Conservation (phyloP, 2,113 vertebrate species). For the Echinops telfairi region DNA sequence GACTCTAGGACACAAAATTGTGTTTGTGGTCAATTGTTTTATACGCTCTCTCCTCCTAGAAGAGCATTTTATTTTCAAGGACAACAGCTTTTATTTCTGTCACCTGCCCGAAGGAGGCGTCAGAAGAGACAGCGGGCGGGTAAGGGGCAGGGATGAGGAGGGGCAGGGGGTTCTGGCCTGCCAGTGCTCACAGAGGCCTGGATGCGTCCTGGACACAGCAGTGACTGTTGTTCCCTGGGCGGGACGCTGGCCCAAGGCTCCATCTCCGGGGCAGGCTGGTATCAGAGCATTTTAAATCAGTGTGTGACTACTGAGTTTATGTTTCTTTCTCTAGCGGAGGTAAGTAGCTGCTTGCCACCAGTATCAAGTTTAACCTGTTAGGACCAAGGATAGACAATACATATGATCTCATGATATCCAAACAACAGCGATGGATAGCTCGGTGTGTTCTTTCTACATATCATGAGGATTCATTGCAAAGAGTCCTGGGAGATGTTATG, state of each 20-base stretch:
- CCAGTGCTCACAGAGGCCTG: not conserved
- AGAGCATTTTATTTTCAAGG: constrained; percentile 21
- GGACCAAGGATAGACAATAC: not conserved
- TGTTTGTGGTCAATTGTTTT: not conserved
- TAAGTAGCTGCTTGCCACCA: rapidly evolving
- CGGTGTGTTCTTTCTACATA: no score
- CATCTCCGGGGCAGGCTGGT: not conserved
- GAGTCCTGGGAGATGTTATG: no score
- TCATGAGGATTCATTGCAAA: no score
- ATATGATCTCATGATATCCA: not conserved
- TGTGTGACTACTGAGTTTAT: not conserved
- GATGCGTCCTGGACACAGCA: not conserved
- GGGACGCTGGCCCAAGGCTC: not conserved
- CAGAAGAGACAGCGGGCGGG: not conserved
- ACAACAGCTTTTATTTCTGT: constrained; percentile 73
- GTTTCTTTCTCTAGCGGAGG: not conserved
- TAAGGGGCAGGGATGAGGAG: not conserved
- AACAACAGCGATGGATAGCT: no score
- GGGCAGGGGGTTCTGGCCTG: not conserved
- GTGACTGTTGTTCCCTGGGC: not conserved
- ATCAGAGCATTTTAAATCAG: not conserved
- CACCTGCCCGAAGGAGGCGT: not conserved
- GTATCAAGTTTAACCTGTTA: no score
- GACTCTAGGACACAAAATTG: not conserved
- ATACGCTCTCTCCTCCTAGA: not conserved